Conservation (phyloP, 2,113 vertebrate species). For the Mugil cephalus region DNA sequence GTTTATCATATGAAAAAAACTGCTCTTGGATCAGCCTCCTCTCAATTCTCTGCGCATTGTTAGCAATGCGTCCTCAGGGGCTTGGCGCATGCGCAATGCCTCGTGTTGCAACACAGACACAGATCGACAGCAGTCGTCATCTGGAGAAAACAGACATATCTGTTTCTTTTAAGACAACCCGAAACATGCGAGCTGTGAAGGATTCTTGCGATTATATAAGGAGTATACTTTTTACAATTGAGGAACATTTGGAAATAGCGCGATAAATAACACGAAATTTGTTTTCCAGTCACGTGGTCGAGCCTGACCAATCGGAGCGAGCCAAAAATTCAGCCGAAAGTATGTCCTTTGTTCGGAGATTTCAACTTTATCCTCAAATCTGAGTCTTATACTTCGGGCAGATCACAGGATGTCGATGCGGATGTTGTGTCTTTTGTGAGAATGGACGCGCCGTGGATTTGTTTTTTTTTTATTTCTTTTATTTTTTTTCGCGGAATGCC, state of each 20-base stretch:
- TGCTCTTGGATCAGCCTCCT: constrained; percentile 44
- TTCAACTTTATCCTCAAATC: constrained; percentile 43
- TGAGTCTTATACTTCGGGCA: neutral
- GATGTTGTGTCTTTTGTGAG: neutral
- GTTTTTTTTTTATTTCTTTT: neutral
- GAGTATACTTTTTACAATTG: neutral
- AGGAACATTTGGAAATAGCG: neutral
- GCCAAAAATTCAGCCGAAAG: constrained; percentile 51
- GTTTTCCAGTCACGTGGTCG: constrained; percentile 69
- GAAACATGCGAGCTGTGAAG: neutral
- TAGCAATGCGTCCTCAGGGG: constrained; percentile 11
- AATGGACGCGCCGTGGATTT: neutral
- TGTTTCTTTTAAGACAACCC: neutral
- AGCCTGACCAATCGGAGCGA: constrained; percentile 69
- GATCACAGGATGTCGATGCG: neutral
- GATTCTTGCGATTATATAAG: neutral
- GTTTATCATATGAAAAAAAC: neutral
- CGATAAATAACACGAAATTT: neutral
- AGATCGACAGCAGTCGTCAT: constrained; percentile 22
- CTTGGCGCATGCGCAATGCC: constrained; percentile 62
- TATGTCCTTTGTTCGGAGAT: constrained; percentile 76
- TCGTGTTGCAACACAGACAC: constrained; percentile 4
- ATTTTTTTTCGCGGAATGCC: constrained; percentile 32
- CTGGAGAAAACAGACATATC: constrained; percentile 34
- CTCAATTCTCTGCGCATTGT: neutral